Base-by-base conservation (phyloP, 1,140 invertebrate genomes). In the Drosophila ercepeae region DNA sequence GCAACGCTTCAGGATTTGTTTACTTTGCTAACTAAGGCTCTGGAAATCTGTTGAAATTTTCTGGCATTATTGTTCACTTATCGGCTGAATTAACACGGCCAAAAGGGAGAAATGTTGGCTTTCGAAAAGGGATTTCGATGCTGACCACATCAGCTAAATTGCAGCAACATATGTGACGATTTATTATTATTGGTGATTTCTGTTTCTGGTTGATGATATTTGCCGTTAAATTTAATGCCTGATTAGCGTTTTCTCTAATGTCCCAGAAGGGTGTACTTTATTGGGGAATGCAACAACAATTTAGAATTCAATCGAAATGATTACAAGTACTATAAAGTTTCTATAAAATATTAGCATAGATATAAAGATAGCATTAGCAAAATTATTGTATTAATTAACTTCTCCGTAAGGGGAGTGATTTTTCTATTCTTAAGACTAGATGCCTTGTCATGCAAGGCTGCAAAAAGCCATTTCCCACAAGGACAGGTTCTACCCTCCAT, bases 1-100 rank as follows among this genome's bases (percentile, higher is more conserved):
- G 23, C 69, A 39, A 23, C 52, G 25, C 16, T 53, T 51, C 48
- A 34, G 46, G 59, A 18, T 48, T 45, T 79, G 61, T 69, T 84
- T 78, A 71, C 77, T 65, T 55, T 27, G 49, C 75, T 75, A 78
- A 78, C 71, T 74, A 74, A 73, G 55, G 52, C 61, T 16, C 36
- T 36, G 52, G 49, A 64, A 74, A 74, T 76, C 69, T 73, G 65
- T 71, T 75, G 46, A 69, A 79, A 78, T 74, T 78, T 82, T 36
- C 58, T 68, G 75, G 72, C 55, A 88, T 86, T 86, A 89, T 88
- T 88, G 82, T 78, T 68, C 82, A 88, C 76, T 86, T 86, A 86
- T 86, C 82, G 77, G 82, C 55, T 86, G 81, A 86, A 86, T 82
- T 82, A 82, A 75, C 78, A 81, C 77, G 78, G 57, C 16, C 44